Conservation (phyloP, 2,888 invertebrate genomes). For the Callyntrura guangdongensis region DNA sequence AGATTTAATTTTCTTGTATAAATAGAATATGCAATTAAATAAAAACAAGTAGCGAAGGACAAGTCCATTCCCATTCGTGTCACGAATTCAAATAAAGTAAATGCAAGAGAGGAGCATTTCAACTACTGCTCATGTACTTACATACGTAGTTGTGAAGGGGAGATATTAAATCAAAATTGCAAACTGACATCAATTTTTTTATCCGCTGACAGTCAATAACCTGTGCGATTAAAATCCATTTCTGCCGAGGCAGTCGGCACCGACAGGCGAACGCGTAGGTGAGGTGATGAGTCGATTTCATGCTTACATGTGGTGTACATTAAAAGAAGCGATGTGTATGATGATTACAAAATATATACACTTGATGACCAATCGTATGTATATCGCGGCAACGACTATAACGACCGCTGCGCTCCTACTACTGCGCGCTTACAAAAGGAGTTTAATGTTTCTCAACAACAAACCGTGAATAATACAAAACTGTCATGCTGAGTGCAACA, state of each 20-base stretch:
- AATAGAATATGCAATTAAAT: too few species aligned
- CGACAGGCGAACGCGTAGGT: neutral
- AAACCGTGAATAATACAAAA: neutral
- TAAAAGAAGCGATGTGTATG: neutral
- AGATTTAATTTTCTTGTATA: too few species aligned
- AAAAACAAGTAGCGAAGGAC: too few species aligned
- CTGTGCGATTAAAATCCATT: too few species aligned
- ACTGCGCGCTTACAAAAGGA: neutral
- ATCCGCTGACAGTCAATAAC: neutral
- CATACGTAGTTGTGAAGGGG: too few species aligned
- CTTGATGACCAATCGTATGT: neutral
- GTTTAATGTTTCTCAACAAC: neutral
- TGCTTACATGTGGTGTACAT: neutral
- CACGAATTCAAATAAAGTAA: neutral
- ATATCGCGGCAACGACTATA: neutral
- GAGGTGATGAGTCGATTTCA: neutral
- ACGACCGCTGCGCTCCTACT: neutral
- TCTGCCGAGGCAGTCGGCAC: neutral
- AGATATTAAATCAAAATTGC: neutral
- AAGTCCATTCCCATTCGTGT: neutral
- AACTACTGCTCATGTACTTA: neutral
- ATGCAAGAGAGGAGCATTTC: neutral
- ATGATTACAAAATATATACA: neutral
- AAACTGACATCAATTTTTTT: neutral
- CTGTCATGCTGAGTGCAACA: constrained; percentile 6